These are phyloP conservation scores for Galeopsomyia nigrocyanea DNA, from an alignment of 2,888 invertebrate genomes.

Conservation along the genomic window DNA sequence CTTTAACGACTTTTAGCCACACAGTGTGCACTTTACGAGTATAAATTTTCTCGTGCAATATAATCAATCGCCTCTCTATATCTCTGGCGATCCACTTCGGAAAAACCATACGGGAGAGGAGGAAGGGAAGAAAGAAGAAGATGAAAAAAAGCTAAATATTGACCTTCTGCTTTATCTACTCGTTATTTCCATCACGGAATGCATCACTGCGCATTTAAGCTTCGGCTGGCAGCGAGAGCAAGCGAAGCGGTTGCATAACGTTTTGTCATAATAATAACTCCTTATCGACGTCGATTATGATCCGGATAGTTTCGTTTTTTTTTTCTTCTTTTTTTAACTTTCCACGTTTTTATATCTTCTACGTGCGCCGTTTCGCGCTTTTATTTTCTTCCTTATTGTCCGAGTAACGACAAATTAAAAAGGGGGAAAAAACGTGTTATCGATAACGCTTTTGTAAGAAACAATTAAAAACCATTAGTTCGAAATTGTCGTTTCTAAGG, in stretches of 20 bases:
- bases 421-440: too few relatives aligned
- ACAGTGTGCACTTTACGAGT: constrained; percentile 17
- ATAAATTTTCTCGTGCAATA: not conserved
- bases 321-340: not conserved
- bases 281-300: not conserved
- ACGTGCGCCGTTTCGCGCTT: too few relatives aligned
- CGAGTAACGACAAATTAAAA: not conserved
- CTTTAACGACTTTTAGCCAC: constrained; percentile 6
- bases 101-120: not conserved
- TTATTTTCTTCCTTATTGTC: constrained; percentile 2
- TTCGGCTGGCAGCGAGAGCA: too few relatives aligned
- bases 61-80: constrained; percentile 8
- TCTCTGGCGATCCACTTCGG: not conserved
- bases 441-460: too few relatives aligned
- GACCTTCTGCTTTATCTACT: constrained; percentile 9
- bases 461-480: too few relatives aligned
- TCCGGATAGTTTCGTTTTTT: too few relatives aligned
- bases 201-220: not conserved
- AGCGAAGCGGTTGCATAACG: constrained; percentile 7
- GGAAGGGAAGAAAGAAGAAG: too few relatives aligned
- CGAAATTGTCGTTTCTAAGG: too few relatives aligned
- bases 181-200: constrained; percentile 6
- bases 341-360: too few relatives aligned
- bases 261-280: not conserved
- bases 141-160: constrained; percentile 16